A percentile compares a stretch with the other conserved stretches of the same genome.
phyloP scores from a whole-genome alignment of 2,888 invertebrate genomes.

The Lasius platythorax region DNA sequence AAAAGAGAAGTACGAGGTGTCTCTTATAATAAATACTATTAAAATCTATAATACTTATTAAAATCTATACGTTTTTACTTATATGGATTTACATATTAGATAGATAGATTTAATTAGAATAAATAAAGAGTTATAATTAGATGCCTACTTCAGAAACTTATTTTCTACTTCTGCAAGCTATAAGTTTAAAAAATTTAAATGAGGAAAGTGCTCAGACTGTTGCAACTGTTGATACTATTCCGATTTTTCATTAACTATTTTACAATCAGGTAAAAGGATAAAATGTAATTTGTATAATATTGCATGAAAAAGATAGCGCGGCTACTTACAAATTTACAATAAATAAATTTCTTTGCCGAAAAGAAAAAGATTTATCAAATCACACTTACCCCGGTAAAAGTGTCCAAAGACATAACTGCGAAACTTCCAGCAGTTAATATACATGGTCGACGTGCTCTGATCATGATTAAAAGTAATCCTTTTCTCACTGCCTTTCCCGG shows the following conservation, averaged over 20 bases:
- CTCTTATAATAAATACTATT: too few relatives aligned
- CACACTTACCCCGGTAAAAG: constrained; percentile 72
- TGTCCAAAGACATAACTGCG: constrained; percentile 74
- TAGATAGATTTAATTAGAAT: neutral
- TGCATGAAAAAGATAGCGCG: neutral
- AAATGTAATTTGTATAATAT: neutral
- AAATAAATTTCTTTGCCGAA: neutral
- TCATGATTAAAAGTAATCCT: constrained; percentile 69
- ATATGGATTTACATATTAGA: too few relatives aligned
- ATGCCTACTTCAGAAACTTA: neutral
- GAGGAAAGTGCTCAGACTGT: neutral
- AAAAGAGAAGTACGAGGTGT: too few relatives aligned
- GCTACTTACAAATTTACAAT: constrained; percentile 6
- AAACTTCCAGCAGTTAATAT: constrained; percentile 76
- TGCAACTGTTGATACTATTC: neutral
- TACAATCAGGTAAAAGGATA: neutral
- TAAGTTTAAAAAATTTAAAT: neutral
- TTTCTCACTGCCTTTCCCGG: constrained; percentile 64
- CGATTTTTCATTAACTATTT: constrained; percentile 10
- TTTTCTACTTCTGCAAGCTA: neutral
- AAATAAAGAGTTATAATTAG: neutral
- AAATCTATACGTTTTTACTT: too few relatives aligned
- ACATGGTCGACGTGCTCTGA: constrained; percentile 73
- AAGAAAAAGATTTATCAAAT: neutral
- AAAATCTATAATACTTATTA: too few relatives aligned